phyloP scores from a whole-genome alignment of 2,113 vertebrate genomes.

The Mus spicilegus region DNA sequence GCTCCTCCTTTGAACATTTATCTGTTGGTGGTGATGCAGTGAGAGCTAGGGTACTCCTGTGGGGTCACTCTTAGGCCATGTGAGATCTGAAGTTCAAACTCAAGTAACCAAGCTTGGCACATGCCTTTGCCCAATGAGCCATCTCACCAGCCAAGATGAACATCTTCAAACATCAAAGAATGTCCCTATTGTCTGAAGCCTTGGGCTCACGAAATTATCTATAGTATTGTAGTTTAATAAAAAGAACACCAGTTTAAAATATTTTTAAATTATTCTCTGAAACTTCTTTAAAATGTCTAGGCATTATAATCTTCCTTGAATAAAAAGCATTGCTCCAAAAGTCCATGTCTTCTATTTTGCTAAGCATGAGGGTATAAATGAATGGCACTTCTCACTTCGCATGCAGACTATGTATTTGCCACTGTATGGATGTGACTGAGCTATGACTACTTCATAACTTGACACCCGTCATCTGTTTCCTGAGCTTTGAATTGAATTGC shows the following conservation, averaged over 20 bases:
- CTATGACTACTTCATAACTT: neutral
- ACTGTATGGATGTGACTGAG: neutral
- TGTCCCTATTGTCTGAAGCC: neutral
- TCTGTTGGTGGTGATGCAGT: too few relatives aligned
- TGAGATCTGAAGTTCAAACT: neutral
- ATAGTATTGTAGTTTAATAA: neutral
- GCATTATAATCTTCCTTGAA: neutral
- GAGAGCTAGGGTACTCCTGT: neutral
- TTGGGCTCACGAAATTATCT: neutral
- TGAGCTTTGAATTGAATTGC: neutral
- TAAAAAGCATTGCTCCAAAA: neutral
- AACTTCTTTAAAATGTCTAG: neutral
- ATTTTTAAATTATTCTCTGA: constrained; percentile 2
- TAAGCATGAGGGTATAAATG: neutral
- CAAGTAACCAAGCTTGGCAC: neutral
- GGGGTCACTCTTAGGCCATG: too few relatives aligned
- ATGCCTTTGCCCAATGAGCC: neutral
- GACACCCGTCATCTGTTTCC: neutral
- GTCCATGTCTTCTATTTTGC: neutral
- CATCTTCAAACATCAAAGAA: neutral
- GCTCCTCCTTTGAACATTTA: neutral
- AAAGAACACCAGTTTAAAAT: neutral
- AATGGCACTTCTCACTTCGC: neutral
- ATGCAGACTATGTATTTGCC: neutral
- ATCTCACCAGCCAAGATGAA: neutral